Evolutionary conservation across 2,888 invertebrate genomes (phyloP).

Genomic region (Micoletzkya japonica): DNA sequence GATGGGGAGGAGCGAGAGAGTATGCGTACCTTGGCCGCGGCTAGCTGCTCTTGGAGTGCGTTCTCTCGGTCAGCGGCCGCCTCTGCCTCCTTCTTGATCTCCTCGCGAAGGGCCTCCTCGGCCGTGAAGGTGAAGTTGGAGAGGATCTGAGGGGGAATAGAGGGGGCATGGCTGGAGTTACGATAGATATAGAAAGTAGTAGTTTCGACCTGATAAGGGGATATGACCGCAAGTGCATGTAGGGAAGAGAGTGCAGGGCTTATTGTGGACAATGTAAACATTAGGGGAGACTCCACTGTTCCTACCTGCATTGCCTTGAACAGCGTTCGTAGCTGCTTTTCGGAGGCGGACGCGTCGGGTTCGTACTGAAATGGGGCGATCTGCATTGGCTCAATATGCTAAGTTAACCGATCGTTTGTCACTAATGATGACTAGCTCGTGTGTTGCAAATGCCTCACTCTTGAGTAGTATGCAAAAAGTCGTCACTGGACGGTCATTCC

Average conservation of each 20-base stretch:
- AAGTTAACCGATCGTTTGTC: too few species aligned
- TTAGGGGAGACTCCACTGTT: not conserved
- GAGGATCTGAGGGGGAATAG: not conserved
- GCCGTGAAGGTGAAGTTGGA: conserved; percentile 44
- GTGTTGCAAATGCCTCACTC: too few species aligned
- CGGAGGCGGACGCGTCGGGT: not conserved
- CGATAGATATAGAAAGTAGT: too few species aligned
- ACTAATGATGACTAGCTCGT: too few species aligned
- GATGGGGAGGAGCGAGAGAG: not conserved
- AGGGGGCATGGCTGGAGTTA: not conserved
- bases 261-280: too few species aligned
- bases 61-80: conserved; percentile 18
- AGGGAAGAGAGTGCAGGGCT: too few species aligned
- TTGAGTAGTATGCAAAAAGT: too few species aligned
- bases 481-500: too few species aligned
- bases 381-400: too few species aligned
- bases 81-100: conserved; percentile 15
- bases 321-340: not conserved
- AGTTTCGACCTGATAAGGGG: too few species aligned
- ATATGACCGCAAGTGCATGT: too few species aligned
- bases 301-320: conserved; percentile 19
- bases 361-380: conserved; percentile 15
- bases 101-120: conserved; percentile 50
- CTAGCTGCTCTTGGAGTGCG: conserved; percentile 16
- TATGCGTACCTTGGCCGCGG: conserved; percentile 16